These are phyloP conservation scores for Tolmerus cingulatus DNA, from an alignment of 2,888 invertebrate species.

Conservation along the genomic window DNA sequence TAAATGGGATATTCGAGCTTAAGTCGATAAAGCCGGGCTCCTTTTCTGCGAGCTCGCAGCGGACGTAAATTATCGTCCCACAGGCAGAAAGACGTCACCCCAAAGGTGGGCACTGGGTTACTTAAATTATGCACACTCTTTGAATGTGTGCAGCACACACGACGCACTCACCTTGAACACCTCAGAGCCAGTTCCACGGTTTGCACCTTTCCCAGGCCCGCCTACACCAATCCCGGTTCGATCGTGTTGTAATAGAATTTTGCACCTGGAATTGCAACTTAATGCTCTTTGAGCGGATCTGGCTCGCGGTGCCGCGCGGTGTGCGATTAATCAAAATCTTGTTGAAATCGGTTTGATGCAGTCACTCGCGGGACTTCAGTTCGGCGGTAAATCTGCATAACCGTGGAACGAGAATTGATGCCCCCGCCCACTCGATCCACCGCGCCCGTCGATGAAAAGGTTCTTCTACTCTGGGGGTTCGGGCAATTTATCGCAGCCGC, in stretches of 20 bases:
- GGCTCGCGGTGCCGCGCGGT: neutral
- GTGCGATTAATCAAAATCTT: conserved; percentile 14
- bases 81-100: neutral
- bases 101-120: neutral
- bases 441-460: neutral
- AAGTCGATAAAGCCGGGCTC: neutral
- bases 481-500: conserved; percentile 7
- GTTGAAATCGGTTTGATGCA: conserved; percentile 12
- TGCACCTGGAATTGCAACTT: conserved; percentile 22
- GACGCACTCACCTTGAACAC: conserved; percentile 26
- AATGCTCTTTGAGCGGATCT: neutral
- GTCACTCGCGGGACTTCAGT: neutral
- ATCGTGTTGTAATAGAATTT: neutral
- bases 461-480: neutral
- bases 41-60: neutral
- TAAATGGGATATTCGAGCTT: neutral
- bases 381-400: conserved; percentile 12
- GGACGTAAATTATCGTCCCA: conserved; percentile 22
- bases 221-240: conserved; percentile 2
- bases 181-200: neutral
- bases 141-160: neutral
- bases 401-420: conserved; percentile 1
- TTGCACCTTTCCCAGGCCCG: conserved; percentile 31
- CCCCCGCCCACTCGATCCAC: neutral
- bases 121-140: neutral